These are phyloP conservation scores for Craniophora ligustri DNA, from an alignment of 2,888 invertebrate species.

Conservation along the genomic window DNA sequence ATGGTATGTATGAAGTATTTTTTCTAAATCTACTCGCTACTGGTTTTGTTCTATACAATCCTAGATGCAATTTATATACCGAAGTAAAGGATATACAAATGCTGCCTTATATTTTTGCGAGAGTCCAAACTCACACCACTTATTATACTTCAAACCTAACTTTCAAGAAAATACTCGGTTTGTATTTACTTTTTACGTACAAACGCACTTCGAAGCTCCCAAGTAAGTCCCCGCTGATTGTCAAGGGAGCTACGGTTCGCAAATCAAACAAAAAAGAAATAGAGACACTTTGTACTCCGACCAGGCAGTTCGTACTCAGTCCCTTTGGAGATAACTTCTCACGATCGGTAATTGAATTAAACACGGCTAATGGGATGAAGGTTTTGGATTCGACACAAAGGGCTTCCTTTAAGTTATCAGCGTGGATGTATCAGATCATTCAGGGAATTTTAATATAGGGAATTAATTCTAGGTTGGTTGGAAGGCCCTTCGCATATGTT, in stretches of 20 bases:
- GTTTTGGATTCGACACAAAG: constrained; percentile 22
- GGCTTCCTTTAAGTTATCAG: constrained; percentile 29
- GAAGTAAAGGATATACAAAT: too few species aligned
- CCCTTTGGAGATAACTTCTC: constrained; percentile 6
- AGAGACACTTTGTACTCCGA: constrained; percentile 13
- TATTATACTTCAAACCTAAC: neutral
- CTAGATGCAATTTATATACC: too few species aligned
- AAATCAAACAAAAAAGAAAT: constrained; percentile 25
- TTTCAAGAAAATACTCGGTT: neutral
- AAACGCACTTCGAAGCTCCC: neutral
- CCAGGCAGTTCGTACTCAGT: constrained; percentile 7
- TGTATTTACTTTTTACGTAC: neutral
- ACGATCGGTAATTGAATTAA: constrained; percentile 34
- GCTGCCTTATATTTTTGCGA: too few species aligned
- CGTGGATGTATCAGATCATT: constrained; percentile 25
- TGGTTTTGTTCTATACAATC: too few species aligned
- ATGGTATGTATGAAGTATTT: too few species aligned
- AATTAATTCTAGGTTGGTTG: neutral
- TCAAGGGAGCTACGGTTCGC: constrained; percentile 5
- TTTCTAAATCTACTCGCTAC: too few species aligned
- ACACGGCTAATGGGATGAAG: constrained; percentile 34
- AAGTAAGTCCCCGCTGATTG: constrained; percentile 3
- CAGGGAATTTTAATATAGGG: constrained; percentile 31
- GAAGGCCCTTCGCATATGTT: neutral
- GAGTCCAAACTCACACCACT: too few species aligned